These are phyloP conservation scores for Drosophila nr. medialis DNA, from an alignment of 2,888 invertebrate genomes.

Conservation along the genomic window DNA sequence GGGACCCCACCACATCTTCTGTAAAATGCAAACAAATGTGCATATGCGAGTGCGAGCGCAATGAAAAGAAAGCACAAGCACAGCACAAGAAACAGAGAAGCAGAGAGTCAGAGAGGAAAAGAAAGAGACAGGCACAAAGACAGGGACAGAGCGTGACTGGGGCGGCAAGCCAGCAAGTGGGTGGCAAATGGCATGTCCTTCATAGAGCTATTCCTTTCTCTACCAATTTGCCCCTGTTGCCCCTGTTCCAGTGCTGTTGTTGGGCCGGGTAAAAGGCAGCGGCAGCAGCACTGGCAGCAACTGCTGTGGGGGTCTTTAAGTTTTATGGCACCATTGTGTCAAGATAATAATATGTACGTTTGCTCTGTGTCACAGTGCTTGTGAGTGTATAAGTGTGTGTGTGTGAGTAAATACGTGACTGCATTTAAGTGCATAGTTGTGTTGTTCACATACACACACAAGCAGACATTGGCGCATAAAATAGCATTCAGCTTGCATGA, in stretches of 20 bases:
- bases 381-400: conserved; percentile 23
- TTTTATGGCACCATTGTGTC: conserved; percentile 82
- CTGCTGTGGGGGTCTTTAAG: conserved; percentile 79
- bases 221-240: conserved; percentile 20
- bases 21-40: conserved; percentile 73
- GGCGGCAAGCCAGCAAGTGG: conserved; percentile 14
- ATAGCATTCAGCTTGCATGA: conserved; percentile 73
- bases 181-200: conserved; percentile 70
- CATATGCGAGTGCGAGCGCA: conserved; percentile 65
- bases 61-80: conserved; percentile 58
- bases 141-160: neutral
- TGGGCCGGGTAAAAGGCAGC: conserved; percentile 8
- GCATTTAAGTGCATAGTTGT: conserved; percentile 81
- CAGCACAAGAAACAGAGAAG: conserved; percentile 9
- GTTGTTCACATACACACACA: conserved; percentile 51
- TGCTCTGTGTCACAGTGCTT: conserved; percentile 21
- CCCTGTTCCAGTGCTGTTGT: conserved; percentile 20
- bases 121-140: conserved; percentile 15
- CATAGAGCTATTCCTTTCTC: conserved; percentile 24
- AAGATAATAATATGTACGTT: conserved; percentile 80
- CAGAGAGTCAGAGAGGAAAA: conserved; percentile 4
- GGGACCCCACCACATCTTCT: neutral
- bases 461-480: conserved; percentile 56
- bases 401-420: conserved; percentile 68
- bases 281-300: conserved; percentile 36